Percentiles rank a stretch among this genome's conserved stretches.
Evolutionary conservation across 1,140 invertebrate species (phyloP).

Genomic region (Drosophila kurseongensis): DNA sequence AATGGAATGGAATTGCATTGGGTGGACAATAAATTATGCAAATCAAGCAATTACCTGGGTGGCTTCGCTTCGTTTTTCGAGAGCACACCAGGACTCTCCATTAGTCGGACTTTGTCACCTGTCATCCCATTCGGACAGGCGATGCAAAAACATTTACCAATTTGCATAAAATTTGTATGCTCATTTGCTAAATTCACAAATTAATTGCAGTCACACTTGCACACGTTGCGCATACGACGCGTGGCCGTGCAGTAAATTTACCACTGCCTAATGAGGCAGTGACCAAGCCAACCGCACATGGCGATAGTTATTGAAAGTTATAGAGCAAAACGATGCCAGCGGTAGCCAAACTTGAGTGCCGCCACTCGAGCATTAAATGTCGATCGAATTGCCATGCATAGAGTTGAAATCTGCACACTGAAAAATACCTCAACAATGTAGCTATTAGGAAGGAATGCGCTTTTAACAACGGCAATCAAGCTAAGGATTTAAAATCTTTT

Average conservation of each 20-base stretch:
- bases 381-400: not conserved
- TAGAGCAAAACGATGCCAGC: conserved; percentile 15
- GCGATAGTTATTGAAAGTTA: conserved; percentile 57
- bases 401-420: not conserved
- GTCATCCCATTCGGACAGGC: conserved; percentile 25
- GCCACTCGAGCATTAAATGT: conserved; percentile 7
- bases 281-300: conserved; percentile 32
- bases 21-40: conserved; percentile 76
- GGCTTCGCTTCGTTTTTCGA: conserved; percentile 18
- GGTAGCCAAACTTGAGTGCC: conserved; percentile 4
- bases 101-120: conserved; percentile 71
- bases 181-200: conserved; percentile 79
- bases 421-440: not conserved
- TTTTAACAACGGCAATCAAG: no score
- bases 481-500: no score
- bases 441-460: no score
- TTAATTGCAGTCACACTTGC: conserved; percentile 61
- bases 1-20: conserved; percentile 71
- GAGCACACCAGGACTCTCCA: conserved; percentile 6
- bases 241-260: conserved; percentile 42
- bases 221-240: conserved; percentile 34
- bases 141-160: conserved; percentile 59
- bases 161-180: conserved; percentile 75
- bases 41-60: conserved; percentile 74
- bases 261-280: conserved; percentile 54